Evolutionary conservation across 2,113 vertebrate species (phyloP).

Genomic region (Eublepharis macularius): DNA sequence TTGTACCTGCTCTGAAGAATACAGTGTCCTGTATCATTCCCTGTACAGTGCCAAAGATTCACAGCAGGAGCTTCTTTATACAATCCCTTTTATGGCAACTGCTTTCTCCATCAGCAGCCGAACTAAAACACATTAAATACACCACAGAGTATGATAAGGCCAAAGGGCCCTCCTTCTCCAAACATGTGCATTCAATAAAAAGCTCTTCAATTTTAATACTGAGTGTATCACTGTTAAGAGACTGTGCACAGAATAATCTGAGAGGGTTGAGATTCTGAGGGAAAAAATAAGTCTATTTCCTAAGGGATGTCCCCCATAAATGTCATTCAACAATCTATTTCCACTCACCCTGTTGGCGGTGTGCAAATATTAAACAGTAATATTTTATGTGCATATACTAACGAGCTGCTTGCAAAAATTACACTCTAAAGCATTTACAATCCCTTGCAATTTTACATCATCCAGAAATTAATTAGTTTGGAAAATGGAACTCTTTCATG

Average conservation of each 20-base stretch:
- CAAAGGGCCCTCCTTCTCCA: conserved; percentile 27
- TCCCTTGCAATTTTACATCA: not conserved
- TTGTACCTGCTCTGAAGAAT: conserved; percentile 49
- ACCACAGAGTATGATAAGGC: conserved; percentile 24
- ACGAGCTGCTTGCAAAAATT: not conserved
- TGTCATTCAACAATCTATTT: not conserved
- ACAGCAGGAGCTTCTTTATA: conserved; percentile 40
- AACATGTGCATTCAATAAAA: conserved; percentile 24
- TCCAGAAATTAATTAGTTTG: not conserved
- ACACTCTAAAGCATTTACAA: not conserved
- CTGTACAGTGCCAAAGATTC: conserved; percentile 23
- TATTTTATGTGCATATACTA: not conserved
- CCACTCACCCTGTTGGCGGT: not conserved
- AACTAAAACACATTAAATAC: conserved; percentile 27
- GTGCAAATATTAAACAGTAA: not conserved
- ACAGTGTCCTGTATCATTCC: conserved; percentile 46
- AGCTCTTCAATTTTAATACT: conserved; percentile 24
- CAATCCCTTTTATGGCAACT: conserved; percentile 51
- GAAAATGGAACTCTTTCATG: not conserved
- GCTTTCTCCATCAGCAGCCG: conserved; percentile 56
- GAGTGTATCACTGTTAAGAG: not conserved
- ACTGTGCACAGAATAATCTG: not conserved
- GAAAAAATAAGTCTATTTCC: not conserved
- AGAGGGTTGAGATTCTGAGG: not conserved
- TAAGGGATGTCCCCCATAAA: not conserved